phyloP scores from a whole-genome alignment of 2,797 vertebrate species.

The Kryptolebias ocellatus region DNA sequence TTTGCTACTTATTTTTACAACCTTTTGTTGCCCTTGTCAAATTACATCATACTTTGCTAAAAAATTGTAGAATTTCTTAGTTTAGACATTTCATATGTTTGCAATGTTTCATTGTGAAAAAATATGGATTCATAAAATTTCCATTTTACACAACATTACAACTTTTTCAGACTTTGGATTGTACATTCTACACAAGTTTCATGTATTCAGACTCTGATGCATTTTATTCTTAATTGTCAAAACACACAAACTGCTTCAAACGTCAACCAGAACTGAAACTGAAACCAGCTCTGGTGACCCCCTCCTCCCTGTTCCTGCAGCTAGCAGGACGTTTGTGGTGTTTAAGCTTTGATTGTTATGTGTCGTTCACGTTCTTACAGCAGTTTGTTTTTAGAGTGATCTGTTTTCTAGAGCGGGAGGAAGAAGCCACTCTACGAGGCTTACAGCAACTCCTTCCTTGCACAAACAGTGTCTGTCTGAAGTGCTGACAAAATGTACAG shows the following conservation, averaged over 20 bases:
- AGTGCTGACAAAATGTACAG: constrained; percentile 40
- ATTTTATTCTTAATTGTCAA: constrained; percentile 24
- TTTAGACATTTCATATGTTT: too few species aligned
- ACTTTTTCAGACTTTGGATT: too few species aligned
- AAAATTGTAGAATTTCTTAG: too few species aligned
- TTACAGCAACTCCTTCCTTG: constrained; percentile 62
- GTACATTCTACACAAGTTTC: not conserved
- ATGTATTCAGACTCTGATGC: constrained; percentile 29
- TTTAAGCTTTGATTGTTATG: not conserved
- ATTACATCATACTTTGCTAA: too few species aligned
- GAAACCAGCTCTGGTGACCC: constrained; percentile 5
- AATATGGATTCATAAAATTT: too few species aligned
- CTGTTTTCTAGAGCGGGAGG: constrained; percentile 64
- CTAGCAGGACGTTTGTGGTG: constrained; percentile 14
- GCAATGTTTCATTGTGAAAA: too few species aligned
- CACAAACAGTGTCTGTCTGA: constrained; percentile 67
- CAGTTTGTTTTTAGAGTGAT: constrained; percentile 66
- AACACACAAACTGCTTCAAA: constrained; percentile 33
- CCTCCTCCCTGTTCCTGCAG: not conserved
- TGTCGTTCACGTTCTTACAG: constrained; percentile 37
- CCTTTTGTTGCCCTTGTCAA: too few species aligned
- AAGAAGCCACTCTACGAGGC: constrained; percentile 72
- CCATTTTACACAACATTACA: too few species aligned
- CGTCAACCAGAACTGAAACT: too few species aligned
- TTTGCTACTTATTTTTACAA: too few species aligned